Evolutionary conservation across 1,140 invertebrate genomes (phyloP).

Genomic region (Geopemphigus sp.): DNA sequence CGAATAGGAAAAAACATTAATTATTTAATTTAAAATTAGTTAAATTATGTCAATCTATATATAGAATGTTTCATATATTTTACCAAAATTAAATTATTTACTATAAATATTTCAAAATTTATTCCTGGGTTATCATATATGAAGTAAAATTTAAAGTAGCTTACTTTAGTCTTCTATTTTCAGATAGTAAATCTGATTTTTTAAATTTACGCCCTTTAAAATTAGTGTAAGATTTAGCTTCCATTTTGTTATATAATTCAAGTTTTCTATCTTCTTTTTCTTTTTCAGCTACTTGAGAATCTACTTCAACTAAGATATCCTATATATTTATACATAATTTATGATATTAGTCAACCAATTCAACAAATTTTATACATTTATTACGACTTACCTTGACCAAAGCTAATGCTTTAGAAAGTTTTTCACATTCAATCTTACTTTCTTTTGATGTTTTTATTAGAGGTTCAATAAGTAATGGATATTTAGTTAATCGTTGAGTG

Average conservation of each 20-base stretch:
- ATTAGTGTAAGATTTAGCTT: slow-evolving; percentile 84
- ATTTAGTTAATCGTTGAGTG: slow-evolving; percentile 91
- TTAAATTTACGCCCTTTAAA: slow-evolving; percentile 86
- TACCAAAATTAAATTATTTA: too few relatives aligned
- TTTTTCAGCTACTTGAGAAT: slow-evolving; percentile 87
- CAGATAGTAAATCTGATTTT: slow-evolving; percentile 86
- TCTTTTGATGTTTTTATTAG: slow-evolving; percentile 86
- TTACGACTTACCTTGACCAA: slow-evolving; percentile 65
- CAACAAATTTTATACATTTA: neutral
- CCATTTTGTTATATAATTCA: slow-evolving; percentile 89
- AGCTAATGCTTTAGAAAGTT: slow-evolving; percentile 69
- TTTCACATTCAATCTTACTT: slow-evolving; percentile 69
- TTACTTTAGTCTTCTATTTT: slow-evolving; percentile 74
- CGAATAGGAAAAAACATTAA: too few relatives aligned
- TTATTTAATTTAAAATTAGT: too few relatives aligned
- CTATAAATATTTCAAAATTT: too few relatives aligned
- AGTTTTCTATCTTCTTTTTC: slow-evolving; percentile 83
- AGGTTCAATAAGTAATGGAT: slow-evolving; percentile 87
- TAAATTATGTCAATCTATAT: too few relatives aligned
- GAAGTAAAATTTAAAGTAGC: slow-evolving; percentile 18
- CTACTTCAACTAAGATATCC: slow-evolving; percentile 83
- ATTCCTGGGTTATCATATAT: too few relatives aligned
- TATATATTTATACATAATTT: slow-evolving; percentile 54
- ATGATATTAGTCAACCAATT: slow-evolving; percentile 49
- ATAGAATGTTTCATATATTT: too few relatives aligned